Conservation (phyloP, 2,113 vertebrate genomes). For the Tor tambroides region DNA sequence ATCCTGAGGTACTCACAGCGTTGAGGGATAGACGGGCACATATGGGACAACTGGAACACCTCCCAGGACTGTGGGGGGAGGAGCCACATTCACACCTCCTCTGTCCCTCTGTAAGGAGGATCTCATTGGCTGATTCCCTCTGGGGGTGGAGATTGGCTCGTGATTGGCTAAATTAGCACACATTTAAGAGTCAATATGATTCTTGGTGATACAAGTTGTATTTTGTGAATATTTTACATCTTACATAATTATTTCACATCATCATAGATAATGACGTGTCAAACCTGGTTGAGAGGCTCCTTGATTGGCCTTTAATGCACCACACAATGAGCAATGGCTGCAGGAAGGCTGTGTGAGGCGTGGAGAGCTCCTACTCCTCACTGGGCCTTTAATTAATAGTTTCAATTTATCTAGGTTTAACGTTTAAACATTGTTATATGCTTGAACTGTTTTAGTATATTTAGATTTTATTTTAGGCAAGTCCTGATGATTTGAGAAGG, state of each 20-base stretch:
- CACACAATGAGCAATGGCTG: constrained; percentile 66
- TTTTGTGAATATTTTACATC: neutral
- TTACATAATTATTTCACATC: too few species aligned
- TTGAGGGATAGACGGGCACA: constrained; percentile 71
- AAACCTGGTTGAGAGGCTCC: constrained; percentile 66
- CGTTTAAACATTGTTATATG: too few species aligned
- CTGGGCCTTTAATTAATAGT: constrained; percentile 25
- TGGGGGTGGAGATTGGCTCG: constrained; percentile 6
- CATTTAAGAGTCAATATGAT: neutral
- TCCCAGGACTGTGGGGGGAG: constrained; percentile 62
- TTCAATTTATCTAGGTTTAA: too few species aligned
- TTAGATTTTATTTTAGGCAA: too few species aligned
- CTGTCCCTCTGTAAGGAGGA: constrained; percentile 18
- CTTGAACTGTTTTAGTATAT: too few species aligned
- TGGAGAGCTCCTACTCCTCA: constrained; percentile 41
- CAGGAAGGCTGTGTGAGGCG: constrained; percentile 26
- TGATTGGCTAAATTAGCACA: constrained; percentile 37
- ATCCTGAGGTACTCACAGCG: constrained; percentile 67
- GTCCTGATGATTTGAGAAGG: too few species aligned
- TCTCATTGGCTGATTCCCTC: constrained; percentile 32
- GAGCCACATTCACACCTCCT: constrained; percentile 62
- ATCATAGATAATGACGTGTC: constrained; percentile 42
- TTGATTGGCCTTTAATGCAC: neutral
- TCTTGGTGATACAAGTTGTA: neutral
- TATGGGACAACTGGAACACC: constrained; percentile 71